phyloP scores from a whole-genome alignment of 1,140 invertebrate species.

The Trinorchestia longiramus region DNA sequence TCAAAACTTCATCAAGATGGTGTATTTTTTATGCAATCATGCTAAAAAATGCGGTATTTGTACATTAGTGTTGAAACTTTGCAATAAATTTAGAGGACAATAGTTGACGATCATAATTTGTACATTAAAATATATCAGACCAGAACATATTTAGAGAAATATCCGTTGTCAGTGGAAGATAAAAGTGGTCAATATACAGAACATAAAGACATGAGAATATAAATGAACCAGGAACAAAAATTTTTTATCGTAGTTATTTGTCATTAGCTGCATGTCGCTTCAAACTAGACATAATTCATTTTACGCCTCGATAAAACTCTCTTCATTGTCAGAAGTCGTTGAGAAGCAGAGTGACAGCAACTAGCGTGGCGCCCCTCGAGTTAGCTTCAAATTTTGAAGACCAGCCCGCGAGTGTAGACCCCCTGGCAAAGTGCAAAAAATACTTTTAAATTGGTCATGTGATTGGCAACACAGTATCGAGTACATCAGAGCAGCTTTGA shows the following conservation, averaged over 20 bases:
- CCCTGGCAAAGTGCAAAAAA: not conserved
- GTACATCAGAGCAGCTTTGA: not conserved
- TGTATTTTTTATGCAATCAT: too few species aligned
- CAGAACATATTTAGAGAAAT: not conserved
- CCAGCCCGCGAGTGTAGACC: not conserved
- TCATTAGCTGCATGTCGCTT: not conserved
- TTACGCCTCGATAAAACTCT: not conserved
- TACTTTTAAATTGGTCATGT: not conserved
- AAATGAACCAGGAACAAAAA: not conserved
- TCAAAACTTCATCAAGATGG: not conserved
- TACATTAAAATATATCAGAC: not conserved
- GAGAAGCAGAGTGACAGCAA: not conserved
- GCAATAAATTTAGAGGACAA: not conserved
- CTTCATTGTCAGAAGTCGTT: not conserved
- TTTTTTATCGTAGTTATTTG: not conserved
- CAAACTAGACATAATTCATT: not conserved
- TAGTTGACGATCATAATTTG: not conserved
- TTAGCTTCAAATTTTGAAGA: slow-evolving; percentile 7
- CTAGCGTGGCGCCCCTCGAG: not conserved
- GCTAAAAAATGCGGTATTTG: not conserved
- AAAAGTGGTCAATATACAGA: not conserved
- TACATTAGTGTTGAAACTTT: not conserved
- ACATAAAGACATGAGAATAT: not conserved
- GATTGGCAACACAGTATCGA: not conserved
- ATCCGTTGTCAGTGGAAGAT: not conserved